Evolutionary conservation across 23 tunicate species (phyloP).

Genomic region (Clavelina lepadiformis): DNA sequence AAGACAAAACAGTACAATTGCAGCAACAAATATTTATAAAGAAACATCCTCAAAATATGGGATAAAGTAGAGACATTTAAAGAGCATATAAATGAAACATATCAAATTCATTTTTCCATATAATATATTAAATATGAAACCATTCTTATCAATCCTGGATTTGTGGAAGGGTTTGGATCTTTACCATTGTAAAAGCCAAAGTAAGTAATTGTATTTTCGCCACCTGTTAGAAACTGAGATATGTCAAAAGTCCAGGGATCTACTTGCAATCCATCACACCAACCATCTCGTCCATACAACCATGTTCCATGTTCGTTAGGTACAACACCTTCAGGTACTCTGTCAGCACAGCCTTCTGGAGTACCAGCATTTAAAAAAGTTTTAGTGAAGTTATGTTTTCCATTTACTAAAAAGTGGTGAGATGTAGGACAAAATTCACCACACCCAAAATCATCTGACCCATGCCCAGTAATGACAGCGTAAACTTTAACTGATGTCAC

Average conservation of each 20-base stretch:
- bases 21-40: too few species aligned
- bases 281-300: constrained; percentile 68
- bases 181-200: constrained; percentile 37
- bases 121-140: constrained; percentile 16
- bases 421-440: constrained; percentile 59
- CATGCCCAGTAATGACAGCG: constrained; percentile 61
- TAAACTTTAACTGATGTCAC: constrained; percentile 7
- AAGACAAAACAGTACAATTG: too few species aligned
- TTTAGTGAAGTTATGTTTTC: constrained; percentile 7
- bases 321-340: constrained; percentile 46
- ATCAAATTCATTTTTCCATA: too few species aligned
- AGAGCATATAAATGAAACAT: too few species aligned
- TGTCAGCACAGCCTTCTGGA: constrained; percentile 52
- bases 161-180: constrained; percentile 45
- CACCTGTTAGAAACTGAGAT: constrained; percentile 1
- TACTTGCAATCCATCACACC: constrained; percentile 66
- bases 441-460: constrained; percentile 46
- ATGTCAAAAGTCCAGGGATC: constrained; percentile 56
- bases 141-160: constrained; percentile 20
- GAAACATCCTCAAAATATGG: too few species aligned
- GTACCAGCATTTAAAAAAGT: constrained; percentile 58
- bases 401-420: constrained; percentile 31
- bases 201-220: constrained; percentile 21
- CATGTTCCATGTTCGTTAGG: constrained; percentile 73
- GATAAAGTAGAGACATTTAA: too few species aligned